phyloP scores from a whole-genome alignment of 2,888 invertebrate species.

The Agrochola lychnidis region DNA sequence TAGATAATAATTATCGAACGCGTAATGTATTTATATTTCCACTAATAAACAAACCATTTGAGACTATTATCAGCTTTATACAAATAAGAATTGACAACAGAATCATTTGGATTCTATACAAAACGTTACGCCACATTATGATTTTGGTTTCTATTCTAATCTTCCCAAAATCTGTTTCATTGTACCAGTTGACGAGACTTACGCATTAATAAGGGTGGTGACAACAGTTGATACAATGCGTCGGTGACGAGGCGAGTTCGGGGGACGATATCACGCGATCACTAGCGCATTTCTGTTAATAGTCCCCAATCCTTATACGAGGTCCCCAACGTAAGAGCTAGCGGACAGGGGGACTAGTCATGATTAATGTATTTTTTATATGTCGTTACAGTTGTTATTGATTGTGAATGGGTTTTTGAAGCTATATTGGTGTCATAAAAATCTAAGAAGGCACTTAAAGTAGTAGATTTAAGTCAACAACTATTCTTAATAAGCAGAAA shows the following conservation, averaged over 20 bases:
- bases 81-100: background rate
- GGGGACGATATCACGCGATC: constrained; percentile 83
- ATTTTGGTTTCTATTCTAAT: constrained; percentile 35
- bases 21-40: background rate
- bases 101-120: constrained; percentile 14
- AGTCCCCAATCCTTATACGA: constrained; percentile 72
- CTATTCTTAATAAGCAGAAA: background rate
- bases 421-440: constrained; percentile 10
- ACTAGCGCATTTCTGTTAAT: constrained; percentile 84
- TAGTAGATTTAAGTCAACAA: background rate
- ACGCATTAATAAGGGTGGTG: constrained; percentile 52
- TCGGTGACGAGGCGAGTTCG: constrained; percentile 76
- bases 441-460: background rate
- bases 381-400: constrained; percentile 31
- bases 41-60: background rate
- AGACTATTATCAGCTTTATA: background rate
- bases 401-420: constrained; percentile 20
- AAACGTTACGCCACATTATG: constrained; percentile 8
- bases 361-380: constrained; percentile 50
- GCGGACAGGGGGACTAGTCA: constrained; percentile 43
- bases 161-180: constrained; percentile 53
- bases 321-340: constrained; percentile 50
- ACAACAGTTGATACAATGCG: constrained; percentile 72
- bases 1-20: background rate
- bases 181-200: constrained; percentile 59